Evolutionary conservation across 2,113 vertebrate genomes (phyloP), one percentile per base, ranked within the genome.

Genomic region (Crotalus helleri): DNA sequence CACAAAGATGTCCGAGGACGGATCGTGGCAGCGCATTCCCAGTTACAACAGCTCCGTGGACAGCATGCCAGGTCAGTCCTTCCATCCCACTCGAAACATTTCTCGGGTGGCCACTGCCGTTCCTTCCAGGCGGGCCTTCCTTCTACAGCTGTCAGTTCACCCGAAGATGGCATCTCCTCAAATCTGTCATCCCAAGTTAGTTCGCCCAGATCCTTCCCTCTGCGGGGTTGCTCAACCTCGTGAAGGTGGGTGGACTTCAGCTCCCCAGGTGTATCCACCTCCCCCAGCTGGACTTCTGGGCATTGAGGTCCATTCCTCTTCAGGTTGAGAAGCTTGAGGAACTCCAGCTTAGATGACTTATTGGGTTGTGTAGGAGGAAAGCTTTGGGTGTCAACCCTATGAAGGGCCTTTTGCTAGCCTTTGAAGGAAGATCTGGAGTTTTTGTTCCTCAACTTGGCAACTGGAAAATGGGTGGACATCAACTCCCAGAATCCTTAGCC

Each of bases 1-100:
- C 86, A 96, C 96, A 92, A 97, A 97, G 64, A 96, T 97, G 93
- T 98, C 98, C 94, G 97, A 97, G 89, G 88, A 88, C 0, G 49
- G 95, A 2, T 49, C 61, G 0, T 99, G 98, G 98, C 81, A 46
- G 90, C 98, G 96, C 94, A 8, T 99, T 2, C 98, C 98, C 2
- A 98, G 98, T 94, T 98, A 98, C 94, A 97, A 97, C 93, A 98
- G 97, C 26, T 92, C 92, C 13, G 88, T 98, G 49, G 97, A 98
- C 81, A 97, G 97, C 92, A 95, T 97, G 1, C 91, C 92, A 95
- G 98, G 98, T 97, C 96, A 89, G 59, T 5, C 13, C 39, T 2
- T 57, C 2, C 33, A 81, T 21, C 17, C 33, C 17, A 8, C 33
- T 44, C 1, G 0, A 81, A 9, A 21, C 15, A 8, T 39, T 21